phyloP scores from a whole-genome alignment of 2,888 invertebrate genomes.

The Choreutis nemorana region DNA sequence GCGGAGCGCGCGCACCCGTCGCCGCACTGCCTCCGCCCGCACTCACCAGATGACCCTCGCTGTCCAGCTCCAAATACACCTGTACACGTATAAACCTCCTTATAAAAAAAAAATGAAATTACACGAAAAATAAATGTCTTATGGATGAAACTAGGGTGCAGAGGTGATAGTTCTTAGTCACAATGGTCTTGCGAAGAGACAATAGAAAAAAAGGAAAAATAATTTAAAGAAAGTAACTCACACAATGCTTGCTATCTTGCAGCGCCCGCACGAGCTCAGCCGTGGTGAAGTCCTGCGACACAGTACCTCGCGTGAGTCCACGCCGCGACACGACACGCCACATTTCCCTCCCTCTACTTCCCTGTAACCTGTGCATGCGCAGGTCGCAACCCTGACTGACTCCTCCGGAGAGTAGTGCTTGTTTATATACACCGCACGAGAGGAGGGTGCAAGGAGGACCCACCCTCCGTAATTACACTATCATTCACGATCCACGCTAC shows the following conservation, averaged over 20 bases:
- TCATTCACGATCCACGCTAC: constrained; percentile 7
- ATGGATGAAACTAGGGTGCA: too few species aligned
- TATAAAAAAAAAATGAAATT: background rate
- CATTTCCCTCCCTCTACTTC: constrained; percentile 3
- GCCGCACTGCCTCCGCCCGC: constrained; percentile 13
- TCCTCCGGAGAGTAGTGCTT: constrained; percentile 7
- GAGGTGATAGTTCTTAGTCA: too few species aligned
- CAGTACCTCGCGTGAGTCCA: constrained; percentile 27
- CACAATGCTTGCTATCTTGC: constrained; percentile 2
- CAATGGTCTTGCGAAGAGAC: too few species aligned
- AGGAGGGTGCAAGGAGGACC: constrained; percentile 1
- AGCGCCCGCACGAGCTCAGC: constrained; percentile 24
- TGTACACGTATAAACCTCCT: constrained; percentile 13
- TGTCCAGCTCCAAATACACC: constrained; percentile 31
- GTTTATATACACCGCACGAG: background rate
- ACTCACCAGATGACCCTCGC: constrained; percentile 6
- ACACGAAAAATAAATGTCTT: too few species aligned
- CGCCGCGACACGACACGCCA: constrained; percentile 23
- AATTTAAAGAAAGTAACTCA: background rate
- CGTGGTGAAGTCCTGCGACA: constrained; percentile 23
- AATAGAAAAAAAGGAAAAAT: too few species aligned
- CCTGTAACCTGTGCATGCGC: constrained; percentile 4
- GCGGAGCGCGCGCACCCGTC: constrained; percentile 13
- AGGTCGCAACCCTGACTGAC: constrained; percentile 7
- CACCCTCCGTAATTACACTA: constrained; percentile 1